phyloP scores from a whole-genome alignment of 2,113 vertebrate genomes.

The Esox niger region DNA sequence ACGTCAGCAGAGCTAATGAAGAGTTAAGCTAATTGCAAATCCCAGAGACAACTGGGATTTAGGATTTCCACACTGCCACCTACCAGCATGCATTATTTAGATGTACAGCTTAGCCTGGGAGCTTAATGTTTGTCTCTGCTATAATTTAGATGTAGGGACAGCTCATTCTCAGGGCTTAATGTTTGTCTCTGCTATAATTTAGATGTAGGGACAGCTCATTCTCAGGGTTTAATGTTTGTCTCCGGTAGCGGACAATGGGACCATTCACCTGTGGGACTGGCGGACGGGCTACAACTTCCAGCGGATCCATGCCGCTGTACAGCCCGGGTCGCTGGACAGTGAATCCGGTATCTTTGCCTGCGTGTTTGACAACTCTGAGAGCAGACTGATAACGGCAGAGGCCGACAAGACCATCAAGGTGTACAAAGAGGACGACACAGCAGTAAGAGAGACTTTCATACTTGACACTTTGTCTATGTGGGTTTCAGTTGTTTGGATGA shows the following conservation, averaged over 20 bases:
- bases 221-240: slow-evolving; percentile 20
- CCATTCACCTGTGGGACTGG: slow-evolving; percentile 99
- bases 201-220: background rate
- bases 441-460: slow-evolving; percentile 69
- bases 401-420: slow-evolving; percentile 99
- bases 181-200: too few relatives aligned
- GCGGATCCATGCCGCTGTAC: slow-evolving; percentile 93
- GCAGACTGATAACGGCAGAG: slow-evolving; percentile 90
- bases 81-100: too few relatives aligned
- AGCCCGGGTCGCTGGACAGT: slow-evolving; percentile 95
- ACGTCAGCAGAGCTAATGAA: too few relatives aligned
- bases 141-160: too few relatives aligned
- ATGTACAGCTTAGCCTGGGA: too few relatives aligned
- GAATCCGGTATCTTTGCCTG: slow-evolving; percentile 98
- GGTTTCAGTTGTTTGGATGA: background rate
- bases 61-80: too few relatives aligned
- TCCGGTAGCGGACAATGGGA: slow-evolving; percentile 91
- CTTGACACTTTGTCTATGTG: background rate
- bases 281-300: slow-evolving; percentile 98
- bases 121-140: too few relatives aligned
- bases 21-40: too few relatives aligned
- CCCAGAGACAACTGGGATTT: too few relatives aligned
- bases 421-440: slow-evolving; percentile 93
- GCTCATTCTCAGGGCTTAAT: too few relatives aligned
- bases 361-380: slow-evolving; percentile 91